Evolutionary conservation across 2,797 vertebrate genomes (phyloP).

Genomic region (Myripristis jacobus): DNA sequence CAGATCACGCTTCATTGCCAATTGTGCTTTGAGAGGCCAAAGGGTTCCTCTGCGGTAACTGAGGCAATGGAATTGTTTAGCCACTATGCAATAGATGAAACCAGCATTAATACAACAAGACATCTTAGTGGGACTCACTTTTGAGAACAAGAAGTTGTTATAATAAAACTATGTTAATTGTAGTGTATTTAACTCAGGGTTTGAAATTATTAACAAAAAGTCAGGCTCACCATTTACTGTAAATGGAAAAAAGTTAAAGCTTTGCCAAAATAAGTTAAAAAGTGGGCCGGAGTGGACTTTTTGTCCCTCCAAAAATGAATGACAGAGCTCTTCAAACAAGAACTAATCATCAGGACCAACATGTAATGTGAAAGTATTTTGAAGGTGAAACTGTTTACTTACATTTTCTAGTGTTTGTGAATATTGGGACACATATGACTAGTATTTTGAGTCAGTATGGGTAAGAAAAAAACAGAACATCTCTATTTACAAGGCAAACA

Average conservation of each 20-base stretch:
- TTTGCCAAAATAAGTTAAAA: too few relatives aligned
- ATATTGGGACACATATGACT: constrained; percentile 1
- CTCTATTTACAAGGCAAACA: too few relatives aligned
- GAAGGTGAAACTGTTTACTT: too few relatives aligned
- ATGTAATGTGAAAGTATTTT: too few relatives aligned
- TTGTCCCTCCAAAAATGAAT: neutral
- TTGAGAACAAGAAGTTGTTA: neutral
- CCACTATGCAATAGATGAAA: too few relatives aligned
- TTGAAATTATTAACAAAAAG: neutral
- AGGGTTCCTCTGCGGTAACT: neutral
- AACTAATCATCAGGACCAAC: neutral
- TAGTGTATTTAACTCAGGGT: neutral
- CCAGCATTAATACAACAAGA: too few relatives aligned
- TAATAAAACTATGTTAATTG: too few relatives aligned
- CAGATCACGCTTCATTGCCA: neutral
- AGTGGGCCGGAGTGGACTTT: neutral
- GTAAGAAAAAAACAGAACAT: too few relatives aligned
- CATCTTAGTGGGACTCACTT: neutral
- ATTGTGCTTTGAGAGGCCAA: neutral
- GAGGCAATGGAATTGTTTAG: neutral
- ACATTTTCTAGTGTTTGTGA: too few relatives aligned
- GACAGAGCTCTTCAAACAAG: neutral
- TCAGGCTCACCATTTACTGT: too few relatives aligned
- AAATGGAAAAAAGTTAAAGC: too few relatives aligned
- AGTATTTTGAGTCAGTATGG: constrained; percentile 16